Conservation (phyloP, 1,140 invertebrate genomes). For the Maniola jurtina region DNA sequence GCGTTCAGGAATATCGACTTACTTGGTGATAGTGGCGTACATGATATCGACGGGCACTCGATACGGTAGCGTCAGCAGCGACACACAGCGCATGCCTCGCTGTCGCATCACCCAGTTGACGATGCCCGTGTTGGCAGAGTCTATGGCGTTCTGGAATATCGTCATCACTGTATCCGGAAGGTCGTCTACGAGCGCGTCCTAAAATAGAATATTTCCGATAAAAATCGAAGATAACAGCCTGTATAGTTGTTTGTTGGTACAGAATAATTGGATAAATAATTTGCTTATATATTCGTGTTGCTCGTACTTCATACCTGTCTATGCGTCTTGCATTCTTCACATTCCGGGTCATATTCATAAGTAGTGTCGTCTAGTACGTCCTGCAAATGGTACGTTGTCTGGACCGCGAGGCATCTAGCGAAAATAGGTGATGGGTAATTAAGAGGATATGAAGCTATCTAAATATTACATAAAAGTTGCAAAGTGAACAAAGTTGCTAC, state of each 20-base stretch:
- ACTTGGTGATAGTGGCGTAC: conserved; percentile 90
- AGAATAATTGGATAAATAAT: too few relatives aligned
- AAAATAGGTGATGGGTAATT: not conserved
- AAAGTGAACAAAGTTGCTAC: too few relatives aligned
- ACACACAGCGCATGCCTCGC: conserved; percentile 87
- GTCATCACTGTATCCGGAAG: conserved; percentile 91
- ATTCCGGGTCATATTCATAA: conserved; percentile 89
- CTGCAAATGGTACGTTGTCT: conserved; percentile 89
- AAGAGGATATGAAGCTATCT: too few relatives aligned
- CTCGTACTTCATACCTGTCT: conserved; percentile 81
- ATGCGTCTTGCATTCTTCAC: conserved; percentile 90
- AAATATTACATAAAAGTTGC: too few relatives aligned
- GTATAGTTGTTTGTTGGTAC: conserved; percentile 6
- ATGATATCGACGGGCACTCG: conserved; percentile 91
- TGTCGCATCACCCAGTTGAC: conserved; percentile 94
- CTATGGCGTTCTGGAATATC: conserved; percentile 94
- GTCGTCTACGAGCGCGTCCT: conserved; percentile 92
- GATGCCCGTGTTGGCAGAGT: conserved; percentile 93
- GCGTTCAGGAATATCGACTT: conserved; percentile 62
- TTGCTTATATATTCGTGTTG: too few relatives aligned
- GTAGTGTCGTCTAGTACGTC: conserved; percentile 84
- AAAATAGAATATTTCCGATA: conserved; percentile 30
- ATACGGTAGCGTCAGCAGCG: conserved; percentile 90
- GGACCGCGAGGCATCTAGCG: conserved; percentile 87
- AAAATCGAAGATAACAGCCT: not conserved